Evolutionary conservation across 2,113 vertebrate species (phyloP).

Genomic region (Gnathonemus longibarbis): DNA sequence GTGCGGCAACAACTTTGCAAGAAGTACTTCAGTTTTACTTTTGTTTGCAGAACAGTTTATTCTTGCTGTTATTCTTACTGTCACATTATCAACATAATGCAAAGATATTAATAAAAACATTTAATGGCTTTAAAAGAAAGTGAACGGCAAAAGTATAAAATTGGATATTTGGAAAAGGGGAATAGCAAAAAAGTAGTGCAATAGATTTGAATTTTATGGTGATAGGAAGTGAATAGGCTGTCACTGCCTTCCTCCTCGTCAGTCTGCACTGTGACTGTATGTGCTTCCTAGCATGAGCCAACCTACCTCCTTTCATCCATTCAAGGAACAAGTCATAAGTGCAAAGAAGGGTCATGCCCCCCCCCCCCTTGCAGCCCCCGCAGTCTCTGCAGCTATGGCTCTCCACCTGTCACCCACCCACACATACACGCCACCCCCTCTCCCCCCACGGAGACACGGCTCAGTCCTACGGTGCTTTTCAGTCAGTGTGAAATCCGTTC

Average conservation of each 20-base stretch:
- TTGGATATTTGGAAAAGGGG: neutral
- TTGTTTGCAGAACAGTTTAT: neutral
- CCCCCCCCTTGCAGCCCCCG: neutral
- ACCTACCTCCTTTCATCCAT: neutral
- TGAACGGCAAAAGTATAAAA: neutral
- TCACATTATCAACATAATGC: neutral
- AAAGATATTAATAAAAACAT: neutral
- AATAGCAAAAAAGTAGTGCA: neutral
- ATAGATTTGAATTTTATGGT: neutral
- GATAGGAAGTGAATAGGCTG: neutral
- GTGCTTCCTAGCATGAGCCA: neutral
- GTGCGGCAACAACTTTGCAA: neutral
- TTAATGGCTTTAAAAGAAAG: neutral
- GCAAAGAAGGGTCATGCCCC: neutral
- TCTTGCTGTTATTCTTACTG: neutral
- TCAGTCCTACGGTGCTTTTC: slow-evolving; percentile 12
- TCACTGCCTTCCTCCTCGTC: neutral
- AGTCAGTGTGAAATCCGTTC: neutral
- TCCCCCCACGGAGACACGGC: neutral
- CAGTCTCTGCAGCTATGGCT: neutral
- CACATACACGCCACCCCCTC: neutral
- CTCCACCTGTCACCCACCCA: neutral
- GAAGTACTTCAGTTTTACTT: neutral
- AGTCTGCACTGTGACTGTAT: neutral
- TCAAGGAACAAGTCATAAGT: neutral